phyloP scores from a whole-genome alignment of 2,888 invertebrate species.

The Platynereis dumerilii region DNA sequence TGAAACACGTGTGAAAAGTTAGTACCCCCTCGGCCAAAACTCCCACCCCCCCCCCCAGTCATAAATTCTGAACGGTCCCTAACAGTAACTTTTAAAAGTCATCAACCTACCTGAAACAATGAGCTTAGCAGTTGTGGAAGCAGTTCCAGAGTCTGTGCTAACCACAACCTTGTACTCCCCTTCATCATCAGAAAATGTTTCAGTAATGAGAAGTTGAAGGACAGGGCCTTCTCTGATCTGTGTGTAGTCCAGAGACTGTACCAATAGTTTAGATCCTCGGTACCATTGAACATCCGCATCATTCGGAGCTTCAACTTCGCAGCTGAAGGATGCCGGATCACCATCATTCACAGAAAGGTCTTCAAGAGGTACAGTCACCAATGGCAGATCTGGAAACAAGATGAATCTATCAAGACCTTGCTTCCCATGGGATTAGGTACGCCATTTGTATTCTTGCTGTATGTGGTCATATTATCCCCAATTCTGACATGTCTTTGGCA shows the following conservation, averaged over 20 bases:
- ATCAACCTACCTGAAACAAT: conserved; percentile 43
- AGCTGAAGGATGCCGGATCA: conserved; percentile 43
- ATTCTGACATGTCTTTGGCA: no score
- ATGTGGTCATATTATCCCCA: no score
- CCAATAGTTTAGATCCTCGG: conserved; percentile 38
- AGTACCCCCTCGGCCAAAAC: no score
- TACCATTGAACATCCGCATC: conserved; percentile 45
- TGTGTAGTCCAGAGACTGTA: conserved; percentile 27
- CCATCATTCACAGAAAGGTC: conserved; percentile 46
- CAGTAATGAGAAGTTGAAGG: conserved; percentile 40
- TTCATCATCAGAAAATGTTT: conserved; percentile 38
- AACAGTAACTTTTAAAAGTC: conserved; percentile 1
- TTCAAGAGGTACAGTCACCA: conserved; percentile 36
- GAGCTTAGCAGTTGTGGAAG: conserved; percentile 42
- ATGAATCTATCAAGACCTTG: not conserved
- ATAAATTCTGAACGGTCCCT: no score
- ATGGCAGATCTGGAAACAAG: conserved; percentile 18
- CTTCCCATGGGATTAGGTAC: not conserved
- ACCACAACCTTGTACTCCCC: conserved; percentile 47
- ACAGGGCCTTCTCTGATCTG: conserved; percentile 38
- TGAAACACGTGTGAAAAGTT: no score
- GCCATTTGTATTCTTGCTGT: not conserved
- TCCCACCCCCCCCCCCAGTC: no score
- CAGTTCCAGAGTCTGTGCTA: conserved; percentile 42
- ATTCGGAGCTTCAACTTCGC: conserved; percentile 41